Conservation (phyloP, 2,113 vertebrate species). For the Litocranius walleri region DNA sequence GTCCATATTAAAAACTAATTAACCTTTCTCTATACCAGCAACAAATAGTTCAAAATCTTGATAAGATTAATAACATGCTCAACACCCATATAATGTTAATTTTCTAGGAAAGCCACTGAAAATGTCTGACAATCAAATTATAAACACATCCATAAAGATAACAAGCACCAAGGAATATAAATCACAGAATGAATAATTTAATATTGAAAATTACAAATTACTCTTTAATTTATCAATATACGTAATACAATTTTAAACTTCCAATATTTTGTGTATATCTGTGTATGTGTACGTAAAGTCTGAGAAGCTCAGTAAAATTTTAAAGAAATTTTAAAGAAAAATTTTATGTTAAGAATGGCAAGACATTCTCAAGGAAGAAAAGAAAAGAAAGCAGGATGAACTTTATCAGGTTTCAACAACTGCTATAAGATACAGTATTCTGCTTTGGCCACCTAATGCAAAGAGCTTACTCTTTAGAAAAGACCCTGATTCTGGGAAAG, state of each 20-base stretch:
- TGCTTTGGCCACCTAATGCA: not conserved
- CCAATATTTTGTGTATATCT: not conserved
- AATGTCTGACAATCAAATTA: not conserved
- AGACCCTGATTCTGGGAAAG: not conserved
- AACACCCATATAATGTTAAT: not conserved
- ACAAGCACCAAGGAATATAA: not conserved
- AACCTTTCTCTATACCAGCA: not conserved
- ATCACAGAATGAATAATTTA: not conserved
- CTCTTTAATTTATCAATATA: not conserved
- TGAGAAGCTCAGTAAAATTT: not conserved
- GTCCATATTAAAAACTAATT: not conserved
- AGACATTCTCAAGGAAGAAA: not conserved
- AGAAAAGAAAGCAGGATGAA: not conserved
- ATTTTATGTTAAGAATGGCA: not conserved
- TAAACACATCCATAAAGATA: not conserved
- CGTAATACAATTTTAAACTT: not conserved
- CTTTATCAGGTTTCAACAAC: not conserved
- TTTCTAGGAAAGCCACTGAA: not conserved
- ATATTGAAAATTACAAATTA: not conserved
- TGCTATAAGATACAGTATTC: not conserved
- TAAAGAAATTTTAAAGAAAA: not conserved
- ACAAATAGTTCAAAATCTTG: not conserved
- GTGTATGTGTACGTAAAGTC: not conserved
- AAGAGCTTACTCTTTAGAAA: not conserved
- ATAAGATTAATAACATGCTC: not conserved